Percentiles rank a stretch among this genome's conserved stretches.
Conservation (phyloP, 2,113 vertebrate species). For the Eulacestoma nigropectus region DNA sequence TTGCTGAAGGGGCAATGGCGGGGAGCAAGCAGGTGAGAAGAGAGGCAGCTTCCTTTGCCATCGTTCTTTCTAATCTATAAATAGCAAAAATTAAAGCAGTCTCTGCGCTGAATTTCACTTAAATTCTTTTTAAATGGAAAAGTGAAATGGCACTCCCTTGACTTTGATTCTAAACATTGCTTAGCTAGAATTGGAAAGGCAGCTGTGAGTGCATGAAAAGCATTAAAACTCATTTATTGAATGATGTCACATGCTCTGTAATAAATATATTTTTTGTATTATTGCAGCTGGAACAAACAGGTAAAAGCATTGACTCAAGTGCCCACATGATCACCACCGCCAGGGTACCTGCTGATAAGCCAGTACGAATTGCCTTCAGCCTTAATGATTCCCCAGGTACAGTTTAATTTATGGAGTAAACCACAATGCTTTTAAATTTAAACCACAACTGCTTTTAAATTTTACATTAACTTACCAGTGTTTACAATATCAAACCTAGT, state of each 20-base stretch:
- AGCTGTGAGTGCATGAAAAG: conserved; percentile 21
- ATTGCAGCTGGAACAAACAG: conserved; percentile 76
- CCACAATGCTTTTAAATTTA: not conserved
- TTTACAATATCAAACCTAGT: not conserved
- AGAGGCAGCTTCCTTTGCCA: conserved; percentile 39
- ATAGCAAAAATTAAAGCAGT: not conserved
- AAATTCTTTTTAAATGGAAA: not conserved
- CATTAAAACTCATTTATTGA: not conserved
- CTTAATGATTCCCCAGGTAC: conserved; percentile 88
- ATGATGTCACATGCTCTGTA: conserved; percentile 12
- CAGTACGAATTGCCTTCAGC: conserved; percentile 94
- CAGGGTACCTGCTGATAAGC: conserved; percentile 92
- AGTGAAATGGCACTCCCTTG: not conserved
- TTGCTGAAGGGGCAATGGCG: conserved; percentile 54
- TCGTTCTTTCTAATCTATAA: not conserved
- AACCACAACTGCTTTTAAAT: not conserved
- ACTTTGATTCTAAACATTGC: not conserved
- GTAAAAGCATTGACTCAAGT: conserved; percentile 72
- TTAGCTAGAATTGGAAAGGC: conserved; percentile 3
- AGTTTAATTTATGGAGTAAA: not conserved
- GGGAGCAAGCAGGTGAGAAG: conserved; percentile 64
- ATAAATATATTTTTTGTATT: conserved; percentile 50
- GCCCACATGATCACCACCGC: conserved; percentile 98
- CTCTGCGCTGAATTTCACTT: not conserved
- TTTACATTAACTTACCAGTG: not conserved